A percentile compares a stretch with the other conserved stretches of the same genome.
These are phyloP conservation scores for Odontophorus gujanensis DNA, from an alignment of 2,113 vertebrate species.

Conservation along the genomic window DNA sequence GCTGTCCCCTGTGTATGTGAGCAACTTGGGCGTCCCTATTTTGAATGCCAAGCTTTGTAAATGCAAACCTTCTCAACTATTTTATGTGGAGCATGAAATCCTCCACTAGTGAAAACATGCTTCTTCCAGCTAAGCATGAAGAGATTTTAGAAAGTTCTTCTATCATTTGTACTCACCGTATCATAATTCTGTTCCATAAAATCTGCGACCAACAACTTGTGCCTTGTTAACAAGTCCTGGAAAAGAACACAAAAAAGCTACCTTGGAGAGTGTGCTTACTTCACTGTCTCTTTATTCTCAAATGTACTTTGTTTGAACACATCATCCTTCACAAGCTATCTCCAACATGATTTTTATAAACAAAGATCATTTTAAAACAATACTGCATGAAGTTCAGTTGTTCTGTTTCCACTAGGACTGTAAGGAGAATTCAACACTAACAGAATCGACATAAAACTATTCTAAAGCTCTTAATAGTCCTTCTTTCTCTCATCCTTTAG, in stretches of 20 bases:
- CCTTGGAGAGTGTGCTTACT: not conserved
- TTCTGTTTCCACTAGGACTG: not conserved
- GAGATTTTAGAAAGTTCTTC: not conserved
- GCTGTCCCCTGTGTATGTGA: not conserved
- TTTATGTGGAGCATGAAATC: not conserved
- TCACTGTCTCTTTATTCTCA: not conserved
- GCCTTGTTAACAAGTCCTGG: slow-evolving; percentile 95
- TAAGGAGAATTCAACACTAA: not conserved
- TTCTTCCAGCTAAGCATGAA: not conserved
- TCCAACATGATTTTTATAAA: not conserved
- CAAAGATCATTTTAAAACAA: not conserved
- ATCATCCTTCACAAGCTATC: not conserved
- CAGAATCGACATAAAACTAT: not conserved
- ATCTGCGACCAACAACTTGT: slow-evolving; percentile 93
- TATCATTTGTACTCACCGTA: slow-evolving; percentile 81
- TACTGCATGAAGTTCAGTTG: not conserved
- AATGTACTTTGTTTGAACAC: not conserved
- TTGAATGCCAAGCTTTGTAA: not conserved
- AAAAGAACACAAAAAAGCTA: slow-evolving; percentile 54
- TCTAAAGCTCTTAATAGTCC: not conserved
- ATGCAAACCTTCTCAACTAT: not conserved
- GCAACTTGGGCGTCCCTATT: not conserved
- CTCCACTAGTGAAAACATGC: accelerated
- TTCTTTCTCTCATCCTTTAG: not conserved
- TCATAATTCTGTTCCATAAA: slow-evolving; percentile 96